Evolutionary conservation across 2,797 vertebrate species (phyloP).

Genomic region (Ptychobarbus kaznakovi): DNA sequence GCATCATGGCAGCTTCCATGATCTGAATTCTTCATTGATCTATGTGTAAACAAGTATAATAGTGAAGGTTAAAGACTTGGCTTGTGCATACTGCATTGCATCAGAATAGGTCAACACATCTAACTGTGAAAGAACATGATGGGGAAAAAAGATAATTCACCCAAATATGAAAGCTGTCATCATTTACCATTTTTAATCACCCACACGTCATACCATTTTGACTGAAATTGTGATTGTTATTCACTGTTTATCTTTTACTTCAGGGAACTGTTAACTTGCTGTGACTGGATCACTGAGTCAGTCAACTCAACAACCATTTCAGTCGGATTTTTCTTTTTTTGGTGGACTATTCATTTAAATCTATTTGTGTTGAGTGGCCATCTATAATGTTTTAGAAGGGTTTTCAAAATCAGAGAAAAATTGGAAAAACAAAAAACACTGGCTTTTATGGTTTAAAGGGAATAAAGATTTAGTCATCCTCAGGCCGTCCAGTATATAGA

Average conservation of each 20-base stretch:
- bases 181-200: not conserved
- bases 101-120: conserved; percentile 52
- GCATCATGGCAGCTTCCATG: conserved; percentile 29
- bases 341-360: not conserved
- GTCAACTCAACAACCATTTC: not conserved
- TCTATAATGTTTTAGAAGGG: not conserved
- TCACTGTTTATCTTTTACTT: not conserved
- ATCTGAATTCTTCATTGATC: conserved; percentile 31
- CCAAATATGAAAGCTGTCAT: not conserved
- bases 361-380: not conserved
- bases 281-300: not conserved
- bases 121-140: conserved; percentile 37
- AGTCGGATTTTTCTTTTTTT: not conserved
- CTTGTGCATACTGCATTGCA: conserved; percentile 56
- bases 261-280: not conserved
- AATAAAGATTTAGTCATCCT: not conserved
- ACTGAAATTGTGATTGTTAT: not conserved
- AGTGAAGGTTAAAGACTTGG: conserved; percentile 51
- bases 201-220: not conserved
- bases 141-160: conserved; percentile 6
- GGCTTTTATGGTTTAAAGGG: not conserved
- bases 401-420: conserved; percentile 19
- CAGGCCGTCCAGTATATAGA: not conserved
- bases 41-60: conserved; percentile 37
- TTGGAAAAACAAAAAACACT: conserved; percentile 9